Evolutionary conservation across 1,140 invertebrate species (phyloP).

Genomic region (Bursaphelenchus mucronatus): DNA sequence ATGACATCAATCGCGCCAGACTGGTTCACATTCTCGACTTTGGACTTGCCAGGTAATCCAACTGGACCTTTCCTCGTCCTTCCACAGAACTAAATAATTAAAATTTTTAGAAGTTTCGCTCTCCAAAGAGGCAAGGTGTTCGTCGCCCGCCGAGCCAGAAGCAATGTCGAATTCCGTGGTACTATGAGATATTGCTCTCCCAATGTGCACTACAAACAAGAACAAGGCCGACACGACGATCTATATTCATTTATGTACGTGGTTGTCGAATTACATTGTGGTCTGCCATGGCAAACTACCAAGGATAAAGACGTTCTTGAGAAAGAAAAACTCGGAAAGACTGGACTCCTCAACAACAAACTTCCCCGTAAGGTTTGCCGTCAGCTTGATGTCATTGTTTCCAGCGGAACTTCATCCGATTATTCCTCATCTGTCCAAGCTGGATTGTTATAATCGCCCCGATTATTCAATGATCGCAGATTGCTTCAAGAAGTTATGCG

Average conservation of each 20-base stretch:
- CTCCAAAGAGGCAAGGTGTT: constrained; percentile 20
- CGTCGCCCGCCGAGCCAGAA: constrained; percentile 37
- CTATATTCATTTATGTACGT: constrained; percentile 48
- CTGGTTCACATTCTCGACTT: constrained; percentile 96
- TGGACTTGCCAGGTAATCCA: constrained; percentile 74
- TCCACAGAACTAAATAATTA: background rate
- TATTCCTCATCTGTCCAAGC: constrained; percentile 17
- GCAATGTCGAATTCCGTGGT: constrained; percentile 45
- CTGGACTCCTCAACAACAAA: constrained; percentile 29
- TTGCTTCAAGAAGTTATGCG: constrained; percentile 26
- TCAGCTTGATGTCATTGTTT: background rate
- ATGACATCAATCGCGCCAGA: constrained; percentile 23
- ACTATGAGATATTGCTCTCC: constrained; percentile 47
- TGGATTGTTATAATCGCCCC: constrained; percentile 35
- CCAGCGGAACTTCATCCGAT: constrained; percentile 28
- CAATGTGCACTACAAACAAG: constrained; percentile 38
- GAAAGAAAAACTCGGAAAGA: constrained; percentile 33
- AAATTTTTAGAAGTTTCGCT: constrained; percentile 23
- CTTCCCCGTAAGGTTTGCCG: constrained; percentile 33
- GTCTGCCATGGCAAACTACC: constrained; percentile 48
- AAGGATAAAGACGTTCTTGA: constrained; percentile 40
- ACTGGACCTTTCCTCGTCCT: constrained; percentile 33
- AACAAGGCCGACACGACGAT: constrained; percentile 50
- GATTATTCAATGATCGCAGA: constrained; percentile 36
- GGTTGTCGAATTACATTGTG: constrained; percentile 48